Conservation (phyloP, 2,113 vertebrate species). For the Pipa parva region DNA sequence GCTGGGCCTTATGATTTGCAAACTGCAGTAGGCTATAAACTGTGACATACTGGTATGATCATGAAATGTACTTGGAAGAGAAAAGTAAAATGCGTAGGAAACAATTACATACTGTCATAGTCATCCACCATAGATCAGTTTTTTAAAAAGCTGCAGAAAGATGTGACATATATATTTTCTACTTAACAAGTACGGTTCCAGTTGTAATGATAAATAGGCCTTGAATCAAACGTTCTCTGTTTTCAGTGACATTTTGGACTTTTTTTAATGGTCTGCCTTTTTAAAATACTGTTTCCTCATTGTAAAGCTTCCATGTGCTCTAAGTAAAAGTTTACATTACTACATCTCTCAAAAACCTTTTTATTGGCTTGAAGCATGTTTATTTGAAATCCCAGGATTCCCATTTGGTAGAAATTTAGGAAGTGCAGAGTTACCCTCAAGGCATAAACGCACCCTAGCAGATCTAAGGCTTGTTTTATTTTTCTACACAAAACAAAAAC, state of each 20-base stretch:
- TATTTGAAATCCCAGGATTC: constrained; percentile 56
- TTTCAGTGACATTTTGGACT: background rate
- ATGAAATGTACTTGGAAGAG: constrained; percentile 1
- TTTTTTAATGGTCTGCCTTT: constrained; percentile 5
- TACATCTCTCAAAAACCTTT: constrained; percentile 46
- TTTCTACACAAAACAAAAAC: constrained; percentile 47
- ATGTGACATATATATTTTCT: constrained; percentile 2
- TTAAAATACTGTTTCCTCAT: constrained; percentile 30
- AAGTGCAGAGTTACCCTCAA: constrained; percentile 52
- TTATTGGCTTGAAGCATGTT: constrained; percentile 61
- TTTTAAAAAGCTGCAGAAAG: background rate
- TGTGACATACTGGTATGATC: constrained; percentile 2
- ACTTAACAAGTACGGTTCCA: background rate
- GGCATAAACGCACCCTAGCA: constrained; percentile 56
- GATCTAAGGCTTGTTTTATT: constrained; percentile 56
- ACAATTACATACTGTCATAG: background rate
- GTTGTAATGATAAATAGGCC: constrained; percentile 1
- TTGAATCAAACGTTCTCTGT: constrained; percentile 1
- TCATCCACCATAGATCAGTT: constrained; percentile 1
- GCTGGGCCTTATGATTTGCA: constrained; percentile 62
- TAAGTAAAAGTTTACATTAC: constrained; percentile 48
- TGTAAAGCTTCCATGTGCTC: constrained; percentile 54
- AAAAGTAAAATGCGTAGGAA: background rate
- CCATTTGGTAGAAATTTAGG: constrained; percentile 60
- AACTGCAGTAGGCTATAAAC: constrained; percentile 53